Base-by-base conservation (phyloP, 2,113 vertebrate genomes). In the Dasyurus viverrinus region DNA sequence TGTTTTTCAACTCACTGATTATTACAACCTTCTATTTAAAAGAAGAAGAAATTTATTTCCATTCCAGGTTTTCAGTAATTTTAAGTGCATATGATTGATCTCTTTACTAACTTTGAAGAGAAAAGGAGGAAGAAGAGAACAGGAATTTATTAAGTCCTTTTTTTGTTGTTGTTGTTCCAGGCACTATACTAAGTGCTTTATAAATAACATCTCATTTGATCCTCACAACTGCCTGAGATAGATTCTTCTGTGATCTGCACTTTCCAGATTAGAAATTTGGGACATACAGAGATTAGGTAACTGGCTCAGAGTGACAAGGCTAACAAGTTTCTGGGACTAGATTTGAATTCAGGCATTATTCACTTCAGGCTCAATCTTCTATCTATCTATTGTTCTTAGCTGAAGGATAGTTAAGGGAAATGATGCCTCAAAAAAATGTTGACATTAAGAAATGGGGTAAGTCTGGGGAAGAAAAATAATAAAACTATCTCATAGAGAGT, bases 1-100 rank as follows among this genome's bases (percentile, higher is more conserved):
- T 76, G 54, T 68, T 93, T 94, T 76, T 25, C 50, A 68, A 54
- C 2, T 92, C 60, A 14, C 52, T 25, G 55, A 36, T 76, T 84
- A 55, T 46, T 68, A 6, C 26, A 90, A 26, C 30, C 42, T 8
- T 68, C 90, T 14, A 8, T 42, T 55, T 90, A 89, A 60, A 16
- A 48, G 48, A 90, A 3, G 30, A 84, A 24, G 55, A 91, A 53
- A 90, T 48, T 27, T 89, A 22, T n/a, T 48, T 91, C 50, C 26
- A 26, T 91, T 53, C 54, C 24, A 92, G 42, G n/a, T 91, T 95
- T 89, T 93, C 50, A 93, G 25, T 93, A 54, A 92, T 92, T 95
- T 90, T 92, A 53, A 76, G 55, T 47, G 26, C 36, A 90, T 76
- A 36, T 76, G 60, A 76, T 6, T 19, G 0, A 27, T 90, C 27